These are phyloP conservation scores for Oryzias sinensis DNA, from an alignment of 2,797 vertebrate genomes.

Conservation along the genomic window DNA sequence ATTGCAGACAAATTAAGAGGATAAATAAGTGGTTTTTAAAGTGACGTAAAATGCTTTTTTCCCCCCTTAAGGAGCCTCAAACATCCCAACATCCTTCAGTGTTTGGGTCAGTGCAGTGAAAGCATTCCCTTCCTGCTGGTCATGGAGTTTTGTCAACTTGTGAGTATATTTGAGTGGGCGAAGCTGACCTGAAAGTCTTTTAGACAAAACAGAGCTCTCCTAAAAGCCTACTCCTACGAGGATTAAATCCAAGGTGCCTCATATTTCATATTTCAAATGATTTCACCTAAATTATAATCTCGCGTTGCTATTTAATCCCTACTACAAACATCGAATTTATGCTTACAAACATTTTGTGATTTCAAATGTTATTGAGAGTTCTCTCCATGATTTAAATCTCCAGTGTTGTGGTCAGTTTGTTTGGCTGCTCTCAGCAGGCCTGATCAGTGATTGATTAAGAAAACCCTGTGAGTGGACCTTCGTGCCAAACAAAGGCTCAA, in stretches of 20 bases:
- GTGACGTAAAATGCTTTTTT: not conserved
- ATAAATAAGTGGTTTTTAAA: no score
- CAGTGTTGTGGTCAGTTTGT: constrained; percentile 28
- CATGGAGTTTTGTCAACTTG: constrained; percentile 95
- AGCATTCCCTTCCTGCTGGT: constrained; percentile 88
- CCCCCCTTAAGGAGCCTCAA: constrained; percentile 84
- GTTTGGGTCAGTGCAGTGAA: constrained; percentile 89
- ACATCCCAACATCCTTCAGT: constrained; percentile 91
- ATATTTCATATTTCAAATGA: not conserved
- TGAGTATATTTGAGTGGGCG: constrained; percentile 59
- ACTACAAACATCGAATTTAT: not conserved
- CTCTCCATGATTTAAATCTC: not conserved
- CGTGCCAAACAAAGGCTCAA: constrained; percentile 43
- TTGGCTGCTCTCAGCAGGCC: constrained; percentile 18
- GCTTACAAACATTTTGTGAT: not conserved
- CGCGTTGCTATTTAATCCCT: not conserved
- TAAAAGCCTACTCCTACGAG: not conserved
- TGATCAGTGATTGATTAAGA: constrained; percentile 53
- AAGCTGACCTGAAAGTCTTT: not conserved
- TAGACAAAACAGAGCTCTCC: not conserved
- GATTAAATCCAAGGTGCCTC: not conserved
- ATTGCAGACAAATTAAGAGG: no score
- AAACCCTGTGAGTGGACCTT: constrained; percentile 40
- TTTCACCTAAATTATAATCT: not conserved
- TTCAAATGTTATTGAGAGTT: not conserved